phyloP scores from a whole-genome alignment of 1,140 invertebrate species.

The Carposina sasakii region DNA sequence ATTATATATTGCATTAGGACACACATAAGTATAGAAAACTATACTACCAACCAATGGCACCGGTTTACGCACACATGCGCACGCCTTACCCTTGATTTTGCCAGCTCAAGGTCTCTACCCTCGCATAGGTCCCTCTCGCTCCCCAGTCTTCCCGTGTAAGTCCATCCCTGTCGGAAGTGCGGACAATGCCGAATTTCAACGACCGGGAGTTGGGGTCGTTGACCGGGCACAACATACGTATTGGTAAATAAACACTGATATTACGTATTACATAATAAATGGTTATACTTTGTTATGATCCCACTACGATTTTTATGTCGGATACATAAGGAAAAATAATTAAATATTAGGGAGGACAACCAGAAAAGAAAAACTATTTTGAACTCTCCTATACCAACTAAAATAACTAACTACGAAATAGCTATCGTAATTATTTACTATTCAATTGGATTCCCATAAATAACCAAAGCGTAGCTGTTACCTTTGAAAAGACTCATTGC shows the following conservation, averaged over 20 bases:
- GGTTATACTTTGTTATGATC: constrained; percentile 38
- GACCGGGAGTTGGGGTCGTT: constrained; percentile 50
- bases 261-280: constrained; percentile 55
- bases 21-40: too few species aligned
- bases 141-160: constrained; percentile 39
- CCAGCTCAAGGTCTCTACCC: constrained; percentile 71
- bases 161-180: constrained; percentile 52
- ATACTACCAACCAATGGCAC: too few species aligned
- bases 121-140: constrained; percentile 42
- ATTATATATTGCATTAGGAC: too few species aligned
- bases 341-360: too few species aligned
- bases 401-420: too few species aligned
- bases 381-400: too few species aligned
- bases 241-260: constrained; percentile 69
- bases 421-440: too few species aligned
- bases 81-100: constrained; percentile 69
- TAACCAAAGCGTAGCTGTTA: too few species aligned
- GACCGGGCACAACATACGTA: constrained; percentile 57
- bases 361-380: too few species aligned
- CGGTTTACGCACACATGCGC: constrained; percentile 43
- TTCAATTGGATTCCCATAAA: constrained; percentile 29
- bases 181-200: constrained; percentile 63
- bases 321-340: too few species aligned
- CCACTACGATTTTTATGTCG: too few species aligned
- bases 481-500: too few species aligned